Evolutionary conservation across 1,140 invertebrate species (phyloP), one percentile per base, ranked within the genome.

Genomic region (Sipha flava): DNA sequence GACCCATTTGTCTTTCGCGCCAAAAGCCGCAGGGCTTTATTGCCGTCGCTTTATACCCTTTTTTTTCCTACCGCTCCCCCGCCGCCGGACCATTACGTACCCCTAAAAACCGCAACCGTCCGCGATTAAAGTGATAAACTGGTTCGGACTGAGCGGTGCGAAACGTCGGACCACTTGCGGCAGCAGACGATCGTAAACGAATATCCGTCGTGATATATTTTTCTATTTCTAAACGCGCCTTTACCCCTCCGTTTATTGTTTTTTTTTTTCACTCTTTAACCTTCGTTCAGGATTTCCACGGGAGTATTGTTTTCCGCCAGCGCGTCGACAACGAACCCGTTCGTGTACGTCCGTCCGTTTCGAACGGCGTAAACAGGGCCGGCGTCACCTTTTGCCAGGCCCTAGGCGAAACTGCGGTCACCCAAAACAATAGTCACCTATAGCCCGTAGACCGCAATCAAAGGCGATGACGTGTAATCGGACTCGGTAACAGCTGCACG

Each of bases 11-110:
- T 77, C 73, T 77, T 77, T 77, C 34, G 23, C 49, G 49, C 73
- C 49, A 77, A 57, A 57, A 77, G 52, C 73, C 73, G 31, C 49
- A 77, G 37, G 49, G 73, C 73, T 77, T 77, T 77, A 77, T 77
- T 52, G 73, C 49, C 26, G 23, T 54, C 16, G 47, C 54, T 54
- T 21, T 59, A 77, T 77, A 52, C 70, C 73, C 31, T 77, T 77
- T 77, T 77, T 77, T 23, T 40, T 26, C n/a, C 7, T 9, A 9
- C 0, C 5, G 18, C 43, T 1, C 1, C 16, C 45, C 18, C 12
- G 40, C 21, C 23, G 9, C 6, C 14, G 1, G 3, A 10, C 29
- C 40, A n/a, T 26, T 14, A 14, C 29, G 0, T 1, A 6, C 47
- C 10, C 16, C 2, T 34, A 10, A 16, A 6, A n/a, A 3, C 62